A percentile compares a stretch with the other conserved stretches of the same genome.
These are phyloP conservation scores for Caenorhabditis sp. DNA, from an alignment of 2,888 invertebrate genomes.

Conservation along the genomic window DNA sequence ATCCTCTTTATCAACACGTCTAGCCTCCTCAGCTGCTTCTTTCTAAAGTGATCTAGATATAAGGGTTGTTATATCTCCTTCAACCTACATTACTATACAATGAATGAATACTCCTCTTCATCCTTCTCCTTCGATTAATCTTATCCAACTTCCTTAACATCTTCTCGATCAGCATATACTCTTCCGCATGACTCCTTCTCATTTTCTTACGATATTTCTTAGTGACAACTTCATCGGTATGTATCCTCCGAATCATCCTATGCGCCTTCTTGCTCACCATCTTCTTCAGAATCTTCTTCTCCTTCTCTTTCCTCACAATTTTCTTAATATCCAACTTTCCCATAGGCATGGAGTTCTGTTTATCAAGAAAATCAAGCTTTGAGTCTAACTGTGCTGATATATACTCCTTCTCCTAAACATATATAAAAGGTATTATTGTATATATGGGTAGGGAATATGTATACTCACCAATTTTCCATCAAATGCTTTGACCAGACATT, in stretches of 20 bases:
- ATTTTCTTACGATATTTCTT: constrained; percentile 17
- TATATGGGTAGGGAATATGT: background rate
- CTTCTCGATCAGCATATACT: constrained; percentile 10
- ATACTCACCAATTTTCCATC: constrained; percentile 48
- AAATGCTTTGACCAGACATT: constrained; percentile 60
- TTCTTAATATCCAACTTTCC: constrained; percentile 25
- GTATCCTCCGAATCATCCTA: constrained; percentile 18
- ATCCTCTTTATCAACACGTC: constrained; percentile 29
- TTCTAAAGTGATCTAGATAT: no score
- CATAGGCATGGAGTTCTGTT: constrained; percentile 19
- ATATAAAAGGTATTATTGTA: background rate
- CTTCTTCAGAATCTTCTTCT: constrained; percentile 10
- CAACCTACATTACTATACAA: constrained; percentile 45
- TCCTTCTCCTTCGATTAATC: constrained; percentile 12
- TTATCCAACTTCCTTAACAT: constrained; percentile 20
- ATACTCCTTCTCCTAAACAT: constrained; percentile 13
- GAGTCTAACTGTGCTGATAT: constrained; percentile 9
- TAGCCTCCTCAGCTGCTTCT: constrained; percentile 38
- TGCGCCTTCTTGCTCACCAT: constrained; percentile 12
- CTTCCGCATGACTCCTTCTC: constrained; percentile 7
- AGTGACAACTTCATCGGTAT: constrained; percentile 14
- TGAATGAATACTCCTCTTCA: constrained; percentile 45
- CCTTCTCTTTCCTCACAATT: constrained; percentile 11
- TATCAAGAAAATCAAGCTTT: constrained; percentile 36
- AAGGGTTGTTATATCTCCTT: no score